Base-by-base conservation (phyloP, 2,113 vertebrate species). In the Egretta garzetta region DNA sequence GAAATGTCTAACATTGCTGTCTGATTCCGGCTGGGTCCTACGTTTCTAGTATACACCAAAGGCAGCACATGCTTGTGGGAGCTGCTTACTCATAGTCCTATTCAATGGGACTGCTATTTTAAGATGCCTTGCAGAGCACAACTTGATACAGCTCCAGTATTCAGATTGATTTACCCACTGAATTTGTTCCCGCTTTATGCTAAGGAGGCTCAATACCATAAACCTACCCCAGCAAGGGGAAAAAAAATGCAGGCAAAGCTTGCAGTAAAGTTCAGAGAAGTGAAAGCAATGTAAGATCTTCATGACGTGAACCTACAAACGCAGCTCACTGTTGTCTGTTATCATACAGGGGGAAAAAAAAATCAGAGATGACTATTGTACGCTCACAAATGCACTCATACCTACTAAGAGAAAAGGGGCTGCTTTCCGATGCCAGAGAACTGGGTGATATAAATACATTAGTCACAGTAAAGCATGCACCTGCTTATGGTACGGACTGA, bases 81-180 rank as follows among this genome's bases (percentile, higher is more conserved):
- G 81, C 81, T 85, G 79, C 59, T 86, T 89, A 43, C 56, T 91
- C 81, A 60, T 6, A 50, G 55, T 21, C 35, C 45, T 67, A 39
- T 14, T 96, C 90, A 94, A 63, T 71, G 63, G 70, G 22, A 74
- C 39, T 90, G 56, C 93, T 92, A 88, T 96, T 90, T 95, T 80
- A 80, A 88, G 59, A 80, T 35, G 76, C 50, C 72, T 45, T 35
- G 56, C 79, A 92, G 72, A 79, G 67, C 53, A 66, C 32, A 95
- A 21, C 30, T 80, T 85, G 90, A 91, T 76, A 43, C 27, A 85
- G 39, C 60, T 96, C 74, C 70, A 75, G 39, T 52, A 68, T 68
- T 79, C 49, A 37, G 33, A 75, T 5, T 80, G 63, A 86, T 89
- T 91, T 81, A 60, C 39, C 33, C 33, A 68, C 26, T 39, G 52